Conservation (phyloP, 2,797 vertebrate genomes). For the Pseudochirops corinnae region DNA sequence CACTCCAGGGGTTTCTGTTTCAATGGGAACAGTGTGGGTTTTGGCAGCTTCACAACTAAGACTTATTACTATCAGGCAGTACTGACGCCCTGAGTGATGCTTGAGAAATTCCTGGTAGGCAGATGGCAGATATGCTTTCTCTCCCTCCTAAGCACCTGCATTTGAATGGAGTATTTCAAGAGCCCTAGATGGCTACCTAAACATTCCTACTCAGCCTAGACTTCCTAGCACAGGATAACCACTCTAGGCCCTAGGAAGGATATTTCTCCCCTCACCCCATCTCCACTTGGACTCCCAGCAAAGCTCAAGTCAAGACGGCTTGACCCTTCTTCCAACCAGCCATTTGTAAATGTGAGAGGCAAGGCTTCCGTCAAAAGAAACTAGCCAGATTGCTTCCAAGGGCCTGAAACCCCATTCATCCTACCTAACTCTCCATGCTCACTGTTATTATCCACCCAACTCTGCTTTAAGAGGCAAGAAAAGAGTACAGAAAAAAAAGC, state of each 20-base stretch:
- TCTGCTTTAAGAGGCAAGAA: neutral
- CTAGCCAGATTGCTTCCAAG: neutral
- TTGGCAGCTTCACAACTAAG: neutral
- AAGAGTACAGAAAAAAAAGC: neutral
- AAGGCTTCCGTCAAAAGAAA: neutral
- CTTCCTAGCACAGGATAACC: neutral
- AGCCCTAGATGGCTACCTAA: neutral
- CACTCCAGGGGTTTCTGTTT: neutral
- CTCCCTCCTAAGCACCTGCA: neutral
- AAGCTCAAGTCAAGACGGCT: neutral
- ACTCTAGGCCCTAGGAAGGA: neutral
- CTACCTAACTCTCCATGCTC: neutral
- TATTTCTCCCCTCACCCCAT: neutral
- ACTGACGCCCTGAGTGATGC: neutral
- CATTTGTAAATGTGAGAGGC: neutral
- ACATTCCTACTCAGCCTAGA: neutral
- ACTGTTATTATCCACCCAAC: neutral
- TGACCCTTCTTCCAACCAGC: neutral
- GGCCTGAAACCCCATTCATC: neutral
- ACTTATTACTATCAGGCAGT: neutral
- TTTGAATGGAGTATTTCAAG: neutral
- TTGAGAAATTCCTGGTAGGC: neutral
- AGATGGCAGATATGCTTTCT: neutral
- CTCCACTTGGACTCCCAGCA: neutral
- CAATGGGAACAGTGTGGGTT: neutral